Evolutionary conservation across 2,888 invertebrate species (phyloP).

Genomic region (Calameuta filiformis): DNA sequence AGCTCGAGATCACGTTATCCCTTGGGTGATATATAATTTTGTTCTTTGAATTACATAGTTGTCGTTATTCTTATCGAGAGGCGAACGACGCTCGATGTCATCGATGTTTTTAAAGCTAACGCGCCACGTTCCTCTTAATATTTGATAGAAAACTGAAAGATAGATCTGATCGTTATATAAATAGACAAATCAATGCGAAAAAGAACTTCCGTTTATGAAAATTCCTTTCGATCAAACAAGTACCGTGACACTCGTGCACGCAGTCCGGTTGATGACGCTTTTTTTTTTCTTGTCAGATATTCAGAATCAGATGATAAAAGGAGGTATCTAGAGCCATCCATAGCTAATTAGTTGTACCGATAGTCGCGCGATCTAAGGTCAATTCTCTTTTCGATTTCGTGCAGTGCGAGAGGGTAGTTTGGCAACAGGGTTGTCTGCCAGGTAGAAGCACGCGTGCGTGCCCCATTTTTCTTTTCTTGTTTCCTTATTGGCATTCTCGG

Average conservation of each 20-base stretch:
- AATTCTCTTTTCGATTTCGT: background rate
- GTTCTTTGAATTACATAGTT: background rate
- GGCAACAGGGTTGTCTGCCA: background rate
- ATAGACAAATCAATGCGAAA: background rate
- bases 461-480: background rate
- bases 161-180: background rate
- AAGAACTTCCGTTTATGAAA: background rate
- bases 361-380: background rate
- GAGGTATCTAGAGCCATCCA: background rate
- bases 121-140: background rate
- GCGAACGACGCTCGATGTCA: background rate
- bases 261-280: background rate
- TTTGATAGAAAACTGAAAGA: background rate
- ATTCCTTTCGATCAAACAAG: background rate
- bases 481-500: background rate
- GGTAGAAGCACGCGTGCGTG: background rate
- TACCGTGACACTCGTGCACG: background rate
- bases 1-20: background rate
- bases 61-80: background rate
- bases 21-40: background rate
- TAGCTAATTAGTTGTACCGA: background rate
- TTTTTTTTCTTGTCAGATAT: background rate
- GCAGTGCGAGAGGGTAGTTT: background rate
- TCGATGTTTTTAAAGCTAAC: background rate
- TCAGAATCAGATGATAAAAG: background rate